A percentile compares a stretch with the other conserved stretches of the same genome.
Conservation (phyloP, 1,140 invertebrate genomes). For the Fopius arisanus region DNA sequence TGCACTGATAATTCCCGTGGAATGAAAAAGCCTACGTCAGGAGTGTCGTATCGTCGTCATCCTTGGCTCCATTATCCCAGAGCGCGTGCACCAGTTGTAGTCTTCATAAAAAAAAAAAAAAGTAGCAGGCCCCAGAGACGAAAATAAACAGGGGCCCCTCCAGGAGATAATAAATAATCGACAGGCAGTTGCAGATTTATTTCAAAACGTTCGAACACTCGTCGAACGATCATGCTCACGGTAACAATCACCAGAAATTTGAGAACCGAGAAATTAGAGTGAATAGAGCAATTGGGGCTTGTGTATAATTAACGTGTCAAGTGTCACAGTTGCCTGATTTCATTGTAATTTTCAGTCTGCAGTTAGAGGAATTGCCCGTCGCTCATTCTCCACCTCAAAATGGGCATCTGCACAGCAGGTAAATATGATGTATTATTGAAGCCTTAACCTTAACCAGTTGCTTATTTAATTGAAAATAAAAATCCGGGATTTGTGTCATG, state of each 20-base stretch:
- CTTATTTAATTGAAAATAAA: background rate
- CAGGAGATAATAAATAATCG: background rate
- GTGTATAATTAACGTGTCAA: background rate
- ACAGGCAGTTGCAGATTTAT: background rate
- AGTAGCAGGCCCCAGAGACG: background rate
- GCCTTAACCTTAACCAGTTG: slow-evolving; percentile 10
- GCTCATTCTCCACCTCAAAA: slow-evolving; percentile 69
- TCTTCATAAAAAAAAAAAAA: background rate
- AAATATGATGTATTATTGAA: background rate
- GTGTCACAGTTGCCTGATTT: background rate
- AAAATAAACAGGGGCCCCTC: background rate
- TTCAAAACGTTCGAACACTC: background rate
- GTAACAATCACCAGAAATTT: slow-evolving; percentile 42
- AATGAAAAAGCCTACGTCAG: background rate
- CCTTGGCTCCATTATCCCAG: background rate
- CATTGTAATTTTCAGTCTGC: slow-evolving; percentile 49
- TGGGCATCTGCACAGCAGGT: slow-evolving; percentile 67
- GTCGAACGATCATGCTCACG: slow-evolving; percentile 52
- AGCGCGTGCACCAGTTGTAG: background rate
- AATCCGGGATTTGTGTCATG: background rate
- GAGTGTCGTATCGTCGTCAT: background rate
- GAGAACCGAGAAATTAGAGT: background rate
- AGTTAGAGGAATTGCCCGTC: slow-evolving; percentile 51
- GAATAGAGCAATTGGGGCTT: background rate
- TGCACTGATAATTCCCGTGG: background rate